Base-by-base conservation (phyloP, 2,888 invertebrate genomes). In the Drosophila kanekoi region DNA sequence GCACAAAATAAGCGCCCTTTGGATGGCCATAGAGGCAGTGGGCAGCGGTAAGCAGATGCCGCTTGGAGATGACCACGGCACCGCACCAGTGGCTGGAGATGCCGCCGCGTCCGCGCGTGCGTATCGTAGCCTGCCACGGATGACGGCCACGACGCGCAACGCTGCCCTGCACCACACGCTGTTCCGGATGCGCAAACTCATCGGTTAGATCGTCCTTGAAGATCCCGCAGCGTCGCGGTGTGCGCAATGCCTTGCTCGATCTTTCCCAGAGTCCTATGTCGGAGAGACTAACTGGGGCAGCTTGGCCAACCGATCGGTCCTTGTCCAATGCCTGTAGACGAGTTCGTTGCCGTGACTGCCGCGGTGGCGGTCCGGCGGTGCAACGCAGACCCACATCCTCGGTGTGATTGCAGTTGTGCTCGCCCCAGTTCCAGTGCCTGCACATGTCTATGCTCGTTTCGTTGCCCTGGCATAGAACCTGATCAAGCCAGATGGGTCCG, bases 51-150 rank as follows among this genome's bases (percentile, higher is more conserved):
- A 96, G 91, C 5, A 96, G 93, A 90, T 95, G 94, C 49, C 93
- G 92, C 47, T 94, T 93, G 1, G 94, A 94, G 51, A 96, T 93
- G 10, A 96, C 93, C 0, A 96, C 94, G 0, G 95, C 96, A 0
- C 96, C 96, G 83, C 96, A 96, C 94, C 95, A 95, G 90, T 96
- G 96, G 41, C 93, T 93, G 1, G 94, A 94, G 79, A 93, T 93
- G 33, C 93, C 93, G 49, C 94, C 92, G 4, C 90, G 90, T 4
- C 94, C 94, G 33, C 94, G 93, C 0, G 95, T 93, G 67, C 95
- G 93, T 58, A 96, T 93, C 56, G 95, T 95, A 3, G 95, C 95
- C 93, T 96, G 96, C 96, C 96, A 96, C 3, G 96, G 96, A 91
- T 95, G 95, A 14, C 95, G 94, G 3, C 96, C 96, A 33, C 93